Evolutionary conservation across 2,113 vertebrate species (phyloP), one percentile per base, ranked within the genome.

Genomic region (Rhinopomastus cyanomelas): DNA sequence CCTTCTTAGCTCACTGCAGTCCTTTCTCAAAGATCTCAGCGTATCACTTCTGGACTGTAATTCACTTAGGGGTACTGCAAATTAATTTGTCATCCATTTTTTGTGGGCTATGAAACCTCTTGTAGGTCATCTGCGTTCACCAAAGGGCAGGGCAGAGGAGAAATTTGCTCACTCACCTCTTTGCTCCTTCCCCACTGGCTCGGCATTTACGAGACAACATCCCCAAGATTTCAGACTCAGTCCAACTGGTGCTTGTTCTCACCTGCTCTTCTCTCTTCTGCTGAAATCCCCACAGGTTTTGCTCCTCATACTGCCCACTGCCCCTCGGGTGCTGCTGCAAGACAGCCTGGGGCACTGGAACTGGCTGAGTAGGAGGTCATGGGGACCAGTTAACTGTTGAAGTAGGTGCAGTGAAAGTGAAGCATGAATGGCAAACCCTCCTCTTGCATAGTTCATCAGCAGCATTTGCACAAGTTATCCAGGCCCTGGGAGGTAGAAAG

Each of bases 241-340:
- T 13, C 23, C 39, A 29, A 27, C 27, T 59, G 17, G 8, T 30
- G 19, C 18, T 76, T n/a, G 14, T 12, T n/a, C 25, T 46, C 21
- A 14, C 4, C 52, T 16, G 23, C 3, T 2, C 46, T 27, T 30
- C 39, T 52, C 51, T 16, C 6, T 2, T 34, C 34, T 69, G 32
- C 44, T 5, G 4, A 42, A 59, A 75, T 59, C 20, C 53, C 56
- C 29, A 9, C 1, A 5, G 79, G 9, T 39, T n/a, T 30, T 48
- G 22, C 3, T 52, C 37, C 11, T 61, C 5, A 0, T 4, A 0
- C 21, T 56, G 36, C 9, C 18, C 48, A 3, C 8, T 27, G 52
- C 30, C 39, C 13, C 26, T 22, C n/a, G 16, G 32, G 37, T 20
- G 21, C 52, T 69, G 44, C 66, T 19, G 20, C 71, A 67, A n/a